Conservation (phyloP, 2,888 invertebrate genomes). For the Agonopterix arenella region DNA sequence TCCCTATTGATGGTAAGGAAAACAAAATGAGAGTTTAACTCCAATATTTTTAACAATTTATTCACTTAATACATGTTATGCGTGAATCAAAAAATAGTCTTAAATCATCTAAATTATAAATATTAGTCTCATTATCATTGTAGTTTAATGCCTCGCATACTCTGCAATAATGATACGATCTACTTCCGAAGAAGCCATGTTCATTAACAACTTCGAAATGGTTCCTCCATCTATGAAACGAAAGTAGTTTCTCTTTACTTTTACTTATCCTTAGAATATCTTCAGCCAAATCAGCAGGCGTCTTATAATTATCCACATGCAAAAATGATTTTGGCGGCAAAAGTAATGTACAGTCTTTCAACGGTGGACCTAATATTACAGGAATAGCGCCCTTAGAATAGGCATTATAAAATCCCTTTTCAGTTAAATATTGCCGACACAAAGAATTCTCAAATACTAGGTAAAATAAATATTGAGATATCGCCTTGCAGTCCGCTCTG, state of each 20-base stretch:
- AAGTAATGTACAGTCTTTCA: slow-evolving; percentile 61
- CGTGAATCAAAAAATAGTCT: slow-evolving; percentile 24
- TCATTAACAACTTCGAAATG: slow-evolving; percentile 77
- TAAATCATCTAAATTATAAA: slow-evolving; percentile 30
- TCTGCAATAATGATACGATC: slow-evolving; percentile 79
- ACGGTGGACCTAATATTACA: slow-evolving; percentile 78
- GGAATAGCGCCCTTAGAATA: slow-evolving; percentile 79
- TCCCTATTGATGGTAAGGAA: too few species aligned
- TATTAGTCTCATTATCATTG: slow-evolving; percentile 47
- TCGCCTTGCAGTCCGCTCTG: slow-evolving; percentile 70
- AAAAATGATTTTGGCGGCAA: slow-evolving; percentile 81
- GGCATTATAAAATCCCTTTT: slow-evolving; percentile 82
- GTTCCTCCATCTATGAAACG: slow-evolving; percentile 78
- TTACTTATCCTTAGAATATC: slow-evolving; percentile 66
- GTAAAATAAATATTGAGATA: slow-evolving; percentile 81
- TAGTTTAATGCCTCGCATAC: slow-evolving; percentile 82
- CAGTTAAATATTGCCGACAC: slow-evolving; percentile 83
- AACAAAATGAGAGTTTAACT: too few species aligned
- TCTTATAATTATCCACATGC: slow-evolving; percentile 74
- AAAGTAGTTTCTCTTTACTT: slow-evolving; percentile 38
- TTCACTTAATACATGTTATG: slow-evolving; percentile 6
- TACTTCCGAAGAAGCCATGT: slow-evolving; percentile 80
- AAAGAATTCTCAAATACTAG: slow-evolving; percentile 83
- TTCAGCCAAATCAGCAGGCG: slow-evolving; percentile 65
- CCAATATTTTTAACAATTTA: neutral